These are phyloP conservation scores for Scelioninae gen. 1 DNA, from an alignment of 2,888 invertebrate genomes.

Conservation along the genomic window DNA sequence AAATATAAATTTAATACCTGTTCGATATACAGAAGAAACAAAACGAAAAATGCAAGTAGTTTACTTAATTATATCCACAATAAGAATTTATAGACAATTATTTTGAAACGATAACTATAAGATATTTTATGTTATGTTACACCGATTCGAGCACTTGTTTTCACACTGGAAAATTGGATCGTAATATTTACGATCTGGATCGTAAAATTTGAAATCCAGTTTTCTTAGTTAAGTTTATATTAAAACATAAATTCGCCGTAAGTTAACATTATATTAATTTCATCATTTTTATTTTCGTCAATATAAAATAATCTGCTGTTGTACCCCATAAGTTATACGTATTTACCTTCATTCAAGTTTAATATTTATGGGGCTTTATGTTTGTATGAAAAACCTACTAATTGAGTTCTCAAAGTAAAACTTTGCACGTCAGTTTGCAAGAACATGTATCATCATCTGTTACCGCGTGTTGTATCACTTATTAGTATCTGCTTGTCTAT, in stretches of 20 bases:
- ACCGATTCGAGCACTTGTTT: conserved; percentile 18
- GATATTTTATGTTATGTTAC: conserved; percentile 28
- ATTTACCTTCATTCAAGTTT: background rate
- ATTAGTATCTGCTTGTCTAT: conserved; percentile 48
- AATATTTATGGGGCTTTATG: background rate
- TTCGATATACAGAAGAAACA: background rate
- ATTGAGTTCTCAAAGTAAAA: conserved; percentile 1
- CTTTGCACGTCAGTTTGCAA: conserved; percentile 1
- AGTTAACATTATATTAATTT: conserved; percentile 16
- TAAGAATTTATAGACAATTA: conserved; percentile 31
- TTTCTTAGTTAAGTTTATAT: conserved; percentile 18
- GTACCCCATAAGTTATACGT: background rate
- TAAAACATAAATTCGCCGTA: conserved; percentile 18
- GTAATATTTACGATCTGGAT: conserved; percentile 23
- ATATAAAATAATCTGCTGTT: background rate
- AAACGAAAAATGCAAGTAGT: background rate
- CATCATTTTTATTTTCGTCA: background rate
- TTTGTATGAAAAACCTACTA: background rate
- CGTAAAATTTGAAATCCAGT: conserved; percentile 28
- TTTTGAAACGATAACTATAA: conserved; percentile 16
- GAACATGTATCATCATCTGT: conserved; percentile 29
- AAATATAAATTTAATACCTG: conserved; percentile 14
- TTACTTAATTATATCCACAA: conserved; percentile 24
- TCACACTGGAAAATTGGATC: conserved; percentile 24
- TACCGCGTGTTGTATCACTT: conserved; percentile 28